Evolutionary conservation across 2,113 vertebrate species (phyloP), one percentile per base, ranked within the genome.

Genomic region (Embiotoca jacksoni): DNA sequence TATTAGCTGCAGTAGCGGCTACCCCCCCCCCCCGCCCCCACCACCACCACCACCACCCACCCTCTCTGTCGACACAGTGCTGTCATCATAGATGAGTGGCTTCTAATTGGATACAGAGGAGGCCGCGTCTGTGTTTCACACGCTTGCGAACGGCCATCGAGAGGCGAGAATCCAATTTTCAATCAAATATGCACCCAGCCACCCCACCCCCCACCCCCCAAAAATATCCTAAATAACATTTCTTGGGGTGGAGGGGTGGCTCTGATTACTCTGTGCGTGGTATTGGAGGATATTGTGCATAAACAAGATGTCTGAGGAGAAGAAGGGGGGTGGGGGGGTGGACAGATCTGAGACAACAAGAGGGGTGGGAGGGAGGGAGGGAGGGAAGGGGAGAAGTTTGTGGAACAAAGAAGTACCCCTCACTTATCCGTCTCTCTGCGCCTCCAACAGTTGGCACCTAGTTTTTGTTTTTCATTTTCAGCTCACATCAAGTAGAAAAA

Each of bases 51-150:
- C 23, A 23, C 23, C 23, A 23, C 23, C 23, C 23, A 23, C 23
- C 35, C 58, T 58, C 50, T 66, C 8, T 36, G 62, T 44, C 57
- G 16, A 81, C 68, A 71, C 59, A 32, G 78, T 37, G 71, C 69
- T 82, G 86, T 92, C 93, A 83, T 96, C 93, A 96, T 94, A 94
- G 95, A 96, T 94, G 94, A 95, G 95, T 86, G 83, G 78, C 81
- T 82, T 92, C 92, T 95, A 96, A 97, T 96, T 96, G 94, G 93
- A 95, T 94, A 91, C 88, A 88, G 80, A 76, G 86, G 84, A 93
- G 90, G 84, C 92, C 88, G 91, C 92, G 33, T 94, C 85, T 85
- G 78, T 82, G 87, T 92, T 88, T 90, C 91, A 88, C 92, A 94
- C 77, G 31, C 77, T 23, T 56, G 80, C 1, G 66, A 64, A 47